A percentile compares a stretch with the other conserved stretches of the same genome.
Conservation (phyloP, 2,888 invertebrate genomes). For the Drosophila kanekoi region DNA sequence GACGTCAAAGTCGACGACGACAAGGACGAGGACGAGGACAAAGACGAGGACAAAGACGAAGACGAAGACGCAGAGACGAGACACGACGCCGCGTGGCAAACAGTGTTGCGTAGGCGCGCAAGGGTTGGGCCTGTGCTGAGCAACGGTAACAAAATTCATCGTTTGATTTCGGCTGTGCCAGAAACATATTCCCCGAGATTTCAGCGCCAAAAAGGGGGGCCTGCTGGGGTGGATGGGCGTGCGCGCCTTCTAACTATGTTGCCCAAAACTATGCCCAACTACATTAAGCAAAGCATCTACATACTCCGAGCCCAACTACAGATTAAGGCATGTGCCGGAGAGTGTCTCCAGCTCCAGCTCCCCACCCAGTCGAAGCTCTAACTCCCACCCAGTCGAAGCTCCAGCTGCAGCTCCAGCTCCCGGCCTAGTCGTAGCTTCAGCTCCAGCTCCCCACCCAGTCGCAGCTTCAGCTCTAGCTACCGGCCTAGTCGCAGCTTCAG, state of each 20-base stretch:
- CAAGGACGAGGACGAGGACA: slow-evolving; percentile 4
- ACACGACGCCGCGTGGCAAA: slow-evolving; percentile 37
- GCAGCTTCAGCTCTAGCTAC: too few relatives aligned
- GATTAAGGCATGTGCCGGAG: slow-evolving; percentile 15
- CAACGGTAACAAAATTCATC: slow-evolving; percentile 32
- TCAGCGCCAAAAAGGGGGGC: not conserved
- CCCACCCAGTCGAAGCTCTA: too few relatives aligned
- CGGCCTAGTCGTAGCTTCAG: too few relatives aligned
- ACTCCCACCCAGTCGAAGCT: too few relatives aligned
- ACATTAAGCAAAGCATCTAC: too few relatives aligned
- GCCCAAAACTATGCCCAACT: slow-evolving; percentile 28
- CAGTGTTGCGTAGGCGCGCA: slow-evolving; percentile 48
- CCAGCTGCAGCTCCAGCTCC: too few relatives aligned
- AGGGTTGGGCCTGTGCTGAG: slow-evolving; percentile 22
- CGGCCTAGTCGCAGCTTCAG: too few relatives aligned
- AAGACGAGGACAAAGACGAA: slow-evolving; percentile 5
- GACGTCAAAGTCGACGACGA: slow-evolving; percentile 38
- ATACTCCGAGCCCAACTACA: slow-evolving; percentile 16
- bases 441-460: too few relatives aligned
- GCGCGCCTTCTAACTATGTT: slow-evolving; percentile 32
- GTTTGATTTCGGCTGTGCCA: slow-evolving; percentile 39
- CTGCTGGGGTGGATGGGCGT: not conserved
- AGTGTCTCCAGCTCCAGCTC: too few relatives aligned
- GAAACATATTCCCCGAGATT: slow-evolving; percentile 17
- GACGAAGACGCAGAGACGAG: not conserved